Conservation (phyloP, 2,797 vertebrate genomes). For the Lophius americanus region DNA sequence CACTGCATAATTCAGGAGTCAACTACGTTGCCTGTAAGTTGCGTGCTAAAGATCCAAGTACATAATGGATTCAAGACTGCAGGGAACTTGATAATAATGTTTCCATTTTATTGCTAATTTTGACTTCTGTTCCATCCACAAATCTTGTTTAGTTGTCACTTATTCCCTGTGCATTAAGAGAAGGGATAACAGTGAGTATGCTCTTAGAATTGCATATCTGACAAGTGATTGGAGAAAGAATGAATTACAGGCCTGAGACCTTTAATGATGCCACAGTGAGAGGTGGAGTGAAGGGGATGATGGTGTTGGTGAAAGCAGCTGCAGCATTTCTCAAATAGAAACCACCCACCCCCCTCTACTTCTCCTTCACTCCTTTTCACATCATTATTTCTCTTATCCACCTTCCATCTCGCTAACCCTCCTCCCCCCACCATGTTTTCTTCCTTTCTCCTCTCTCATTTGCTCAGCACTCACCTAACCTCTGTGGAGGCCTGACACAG, state of each 20-base stretch:
- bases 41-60: conserved; percentile 17
- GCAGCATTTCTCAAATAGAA: conserved; percentile 53
- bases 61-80: not conserved
- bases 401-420: conserved; percentile 25
- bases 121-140: not conserved
- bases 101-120: not conserved
- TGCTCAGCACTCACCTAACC: conserved; percentile 33
- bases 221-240: conserved; percentile 73
- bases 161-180: conserved; percentile 48
- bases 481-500: conserved; percentile 64
- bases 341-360: conserved; percentile 5
- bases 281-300: conserved; percentile 28
- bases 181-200: conserved; percentile 26
- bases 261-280: conserved; percentile 72
- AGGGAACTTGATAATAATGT: not conserved
- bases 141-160: conserved; percentile 30
- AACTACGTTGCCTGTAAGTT: conserved; percentile 30
- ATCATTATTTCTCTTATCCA: conserved; percentile 41
- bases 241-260: conserved; percentile 74
- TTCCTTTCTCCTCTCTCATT: conserved; percentile 8
- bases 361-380: conserved; percentile 27
- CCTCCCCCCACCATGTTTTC: conserved; percentile 12
- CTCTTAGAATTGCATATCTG: conserved; percentile 38
- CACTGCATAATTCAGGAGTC: conserved; percentile 57
- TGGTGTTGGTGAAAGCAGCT: conserved; percentile 70